Evolutionary conservation across 1,140 invertebrate species (phyloP).

Genomic region (Polypedilum vanderplanki): DNA sequence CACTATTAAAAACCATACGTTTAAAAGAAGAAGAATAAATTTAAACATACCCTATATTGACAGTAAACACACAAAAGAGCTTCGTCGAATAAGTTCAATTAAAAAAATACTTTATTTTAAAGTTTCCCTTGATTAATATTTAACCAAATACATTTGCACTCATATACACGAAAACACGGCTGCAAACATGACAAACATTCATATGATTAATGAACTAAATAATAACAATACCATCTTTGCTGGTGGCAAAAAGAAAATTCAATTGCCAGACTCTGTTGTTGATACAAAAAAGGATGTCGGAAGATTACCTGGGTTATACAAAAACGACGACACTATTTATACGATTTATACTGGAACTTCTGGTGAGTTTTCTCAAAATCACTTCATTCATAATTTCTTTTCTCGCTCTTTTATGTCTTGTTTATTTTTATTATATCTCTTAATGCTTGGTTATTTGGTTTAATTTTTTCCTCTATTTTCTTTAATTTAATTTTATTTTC

Average conservation of each 20-base stretch:
- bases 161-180: background rate
- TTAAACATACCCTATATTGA: background rate
- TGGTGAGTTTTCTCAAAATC: constrained; percentile 1
- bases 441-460: background rate
- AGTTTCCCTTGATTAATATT: too few relatives aligned
- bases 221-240: constrained; percentile 24
- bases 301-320: background rate
- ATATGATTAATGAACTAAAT: constrained; percentile 27
- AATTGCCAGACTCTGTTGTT: background rate
- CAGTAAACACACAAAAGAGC: background rate
- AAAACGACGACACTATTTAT: background rate
- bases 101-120: too few relatives aligned
- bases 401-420: background rate
- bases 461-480: background rate
- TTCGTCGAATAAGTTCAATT: background rate
- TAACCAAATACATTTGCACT: background rate
- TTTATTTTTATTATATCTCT: background rate
- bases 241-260: background rate
- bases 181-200: constrained; percentile 23
- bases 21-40: background rate
- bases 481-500: background rate
- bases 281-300: background rate
- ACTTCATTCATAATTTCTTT: background rate
- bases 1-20: background rate
- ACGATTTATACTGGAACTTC: constrained; percentile 25